Conservation (phyloP, 2,888 invertebrate species). For the Megalurothrips usitatus region DNA sequence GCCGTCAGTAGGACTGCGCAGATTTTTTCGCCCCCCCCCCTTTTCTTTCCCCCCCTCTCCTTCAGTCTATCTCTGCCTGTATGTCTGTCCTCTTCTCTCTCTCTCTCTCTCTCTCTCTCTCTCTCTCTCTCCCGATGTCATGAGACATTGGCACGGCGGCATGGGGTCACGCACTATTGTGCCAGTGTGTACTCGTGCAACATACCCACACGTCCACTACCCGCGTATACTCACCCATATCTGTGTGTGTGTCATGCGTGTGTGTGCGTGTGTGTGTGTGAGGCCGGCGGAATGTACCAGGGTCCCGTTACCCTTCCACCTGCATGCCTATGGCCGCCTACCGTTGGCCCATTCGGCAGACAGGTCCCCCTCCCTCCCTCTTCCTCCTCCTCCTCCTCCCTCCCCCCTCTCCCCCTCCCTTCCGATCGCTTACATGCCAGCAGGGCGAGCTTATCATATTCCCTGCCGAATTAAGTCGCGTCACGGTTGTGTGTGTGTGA, state of each 20-base stretch:
- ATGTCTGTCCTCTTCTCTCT: background rate
- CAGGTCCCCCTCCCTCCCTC: background rate
- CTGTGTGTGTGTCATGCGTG: conserved; percentile 8
- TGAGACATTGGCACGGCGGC: too few species aligned
- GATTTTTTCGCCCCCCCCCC: too few species aligned
- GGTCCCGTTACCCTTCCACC: background rate
- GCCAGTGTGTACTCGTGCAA: too few species aligned
- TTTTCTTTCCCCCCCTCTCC: too few species aligned
- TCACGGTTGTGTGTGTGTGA: background rate
- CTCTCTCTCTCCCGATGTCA: background rate
- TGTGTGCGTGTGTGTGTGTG: background rate
- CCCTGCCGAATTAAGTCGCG: conserved; percentile 15
- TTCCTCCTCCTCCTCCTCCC: background rate
- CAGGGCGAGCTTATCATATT: background rate
- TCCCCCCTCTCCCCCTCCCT: background rate
- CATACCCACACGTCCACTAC: too few species aligned
- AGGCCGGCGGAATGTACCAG: background rate
- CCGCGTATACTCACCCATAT: background rate
- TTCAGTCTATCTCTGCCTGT: too few species aligned
- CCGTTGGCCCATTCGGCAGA: conserved; percentile 15
- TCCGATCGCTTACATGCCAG: background rate
- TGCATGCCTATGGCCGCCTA: conserved; percentile 17
- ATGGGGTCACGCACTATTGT: too few species aligned
- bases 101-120: background rate
- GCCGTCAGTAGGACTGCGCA: too few species aligned